phyloP scores from a whole-genome alignment of 2,888 invertebrate species.

The Minunthozetes semirufus region DNA sequence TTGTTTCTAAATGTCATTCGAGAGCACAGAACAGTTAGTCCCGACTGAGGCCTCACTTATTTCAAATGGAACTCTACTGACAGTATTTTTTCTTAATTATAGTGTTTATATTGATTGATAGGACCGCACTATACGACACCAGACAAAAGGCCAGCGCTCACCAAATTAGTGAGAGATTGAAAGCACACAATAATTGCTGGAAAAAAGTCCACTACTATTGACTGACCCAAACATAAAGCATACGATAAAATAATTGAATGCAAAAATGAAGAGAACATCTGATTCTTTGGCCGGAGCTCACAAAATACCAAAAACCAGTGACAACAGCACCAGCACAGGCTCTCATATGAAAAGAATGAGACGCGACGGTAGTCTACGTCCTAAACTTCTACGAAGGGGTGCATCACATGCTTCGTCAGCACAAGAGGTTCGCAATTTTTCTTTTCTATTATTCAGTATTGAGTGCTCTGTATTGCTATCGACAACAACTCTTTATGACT shows the following conservation, averaged over 20 bases:
- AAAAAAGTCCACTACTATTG: neutral
- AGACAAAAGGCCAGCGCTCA: slow-evolving; percentile 22
- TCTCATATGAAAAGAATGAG: neutral
- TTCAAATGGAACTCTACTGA: neutral
- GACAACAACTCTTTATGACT: slow-evolving; percentile 9
- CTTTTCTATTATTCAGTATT: neutral
- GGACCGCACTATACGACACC: slow-evolving; percentile 17
- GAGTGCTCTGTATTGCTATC: neutral
- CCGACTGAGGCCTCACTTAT: slow-evolving; percentile 5
- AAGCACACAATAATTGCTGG: slow-evolving; percentile 20
- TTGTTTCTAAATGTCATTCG: slow-evolving; percentile 15
- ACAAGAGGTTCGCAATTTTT: slow-evolving; percentile 13
- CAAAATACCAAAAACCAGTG: neutral
- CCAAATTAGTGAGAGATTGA: slow-evolving; percentile 27
- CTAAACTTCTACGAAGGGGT: slow-evolving; percentile 24
- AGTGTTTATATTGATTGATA: slow-evolving; percentile 31
- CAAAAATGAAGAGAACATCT: slow-evolving; percentile 7
- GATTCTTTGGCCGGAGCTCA: neutral
- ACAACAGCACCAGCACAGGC: slow-evolving; percentile 15
- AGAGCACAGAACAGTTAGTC: neutral
- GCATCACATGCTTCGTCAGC: slow-evolving; percentile 19
- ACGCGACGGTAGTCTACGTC: neutral
- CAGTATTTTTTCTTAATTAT: slow-evolving; percentile 29
- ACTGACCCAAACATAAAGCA: neutral
- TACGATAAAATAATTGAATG: neutral